Conservation (phyloP, 2,113 vertebrate genomes). For the Dicerorhinus sumatrensis region DNA sequence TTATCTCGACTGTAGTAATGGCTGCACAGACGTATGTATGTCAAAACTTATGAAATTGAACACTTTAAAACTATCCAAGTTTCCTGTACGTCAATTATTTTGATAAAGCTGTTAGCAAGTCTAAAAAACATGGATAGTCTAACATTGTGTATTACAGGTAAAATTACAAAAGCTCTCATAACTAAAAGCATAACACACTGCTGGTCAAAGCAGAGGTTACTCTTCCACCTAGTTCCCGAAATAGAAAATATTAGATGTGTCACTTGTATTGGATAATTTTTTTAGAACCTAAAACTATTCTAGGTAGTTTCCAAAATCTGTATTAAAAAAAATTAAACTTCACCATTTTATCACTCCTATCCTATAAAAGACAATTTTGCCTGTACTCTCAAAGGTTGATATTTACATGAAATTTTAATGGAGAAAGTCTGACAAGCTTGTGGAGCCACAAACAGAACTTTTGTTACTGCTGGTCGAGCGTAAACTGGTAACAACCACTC, state of each 20-base stretch:
- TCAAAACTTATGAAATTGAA: fast-evolving
- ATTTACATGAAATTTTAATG: too few relatives aligned
- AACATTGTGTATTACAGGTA: not conserved
- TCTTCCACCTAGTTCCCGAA: not conserved
- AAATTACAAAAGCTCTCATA: not conserved
- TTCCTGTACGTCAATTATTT: not conserved
- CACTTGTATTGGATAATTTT: not conserved
- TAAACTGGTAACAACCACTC: fast-evolving
- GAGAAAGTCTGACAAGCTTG: not conserved
- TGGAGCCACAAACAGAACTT: not conserved
- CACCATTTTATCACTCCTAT: not conserved
- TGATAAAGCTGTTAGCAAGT: not conserved
- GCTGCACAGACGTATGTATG: fast-evolving
- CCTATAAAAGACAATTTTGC: not conserved
- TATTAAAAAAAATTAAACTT: not conserved
- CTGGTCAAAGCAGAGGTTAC: not conserved
- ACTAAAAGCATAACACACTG: not conserved
- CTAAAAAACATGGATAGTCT: not conserved
- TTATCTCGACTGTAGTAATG: fast-evolving
- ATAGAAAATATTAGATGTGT: fast-evolving
- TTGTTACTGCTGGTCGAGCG: fast-evolving
- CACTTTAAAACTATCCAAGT: not conserved
- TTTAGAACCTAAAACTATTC: not conserved
- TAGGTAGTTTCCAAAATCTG: not conserved
- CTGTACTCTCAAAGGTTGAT: not conserved